A percentile compares a stretch with the other conserved stretches of the same genome.
These are phyloP conservation scores for Bufotes viridis DNA, from an alignment of 2,797 vertebrate genomes.

Conservation along the genomic window DNA sequence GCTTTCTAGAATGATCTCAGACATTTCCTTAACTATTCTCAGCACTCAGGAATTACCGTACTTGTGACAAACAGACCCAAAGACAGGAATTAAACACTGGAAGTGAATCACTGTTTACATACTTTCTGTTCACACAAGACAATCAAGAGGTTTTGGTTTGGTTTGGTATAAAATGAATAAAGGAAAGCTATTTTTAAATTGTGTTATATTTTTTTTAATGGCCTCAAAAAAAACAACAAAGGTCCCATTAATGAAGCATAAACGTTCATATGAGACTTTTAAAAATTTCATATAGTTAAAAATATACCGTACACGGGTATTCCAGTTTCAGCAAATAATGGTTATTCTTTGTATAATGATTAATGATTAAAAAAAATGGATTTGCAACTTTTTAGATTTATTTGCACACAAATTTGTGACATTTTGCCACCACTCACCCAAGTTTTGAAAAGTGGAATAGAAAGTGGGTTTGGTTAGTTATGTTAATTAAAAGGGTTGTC, in stretches of 20 bases:
- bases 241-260: background rate
- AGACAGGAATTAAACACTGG: constrained; percentile 44
- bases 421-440: too few species aligned
- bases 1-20: constrained; percentile 38
- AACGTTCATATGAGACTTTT: background rate
- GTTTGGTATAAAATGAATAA: background rate
- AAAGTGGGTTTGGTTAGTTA: too few species aligned
- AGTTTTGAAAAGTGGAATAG: too few species aligned
- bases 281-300: background rate
- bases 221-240: background rate
- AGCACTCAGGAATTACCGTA: constrained; percentile 36
- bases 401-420: too few species aligned
- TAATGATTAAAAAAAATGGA: too few species aligned
- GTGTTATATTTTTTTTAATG: background rate
- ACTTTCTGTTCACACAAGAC: constrained; percentile 27
- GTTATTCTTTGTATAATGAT: too few species aligned
- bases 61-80: constrained; percentile 42
- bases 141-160: background rate
- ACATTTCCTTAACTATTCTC: constrained; percentile 50
- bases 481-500: too few species aligned
- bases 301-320: too few species aligned
- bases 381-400: too few species aligned
- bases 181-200: too few species aligned
- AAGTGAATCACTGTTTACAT: constrained; percentile 45
- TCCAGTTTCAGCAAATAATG: background rate